A percentile compares a stretch with the other conserved stretches of the same genome.
These are phyloP conservation scores for Blennius ocellaris DNA, from an alignment of 2,113 vertebrate genomes.

Conservation along the genomic window DNA sequence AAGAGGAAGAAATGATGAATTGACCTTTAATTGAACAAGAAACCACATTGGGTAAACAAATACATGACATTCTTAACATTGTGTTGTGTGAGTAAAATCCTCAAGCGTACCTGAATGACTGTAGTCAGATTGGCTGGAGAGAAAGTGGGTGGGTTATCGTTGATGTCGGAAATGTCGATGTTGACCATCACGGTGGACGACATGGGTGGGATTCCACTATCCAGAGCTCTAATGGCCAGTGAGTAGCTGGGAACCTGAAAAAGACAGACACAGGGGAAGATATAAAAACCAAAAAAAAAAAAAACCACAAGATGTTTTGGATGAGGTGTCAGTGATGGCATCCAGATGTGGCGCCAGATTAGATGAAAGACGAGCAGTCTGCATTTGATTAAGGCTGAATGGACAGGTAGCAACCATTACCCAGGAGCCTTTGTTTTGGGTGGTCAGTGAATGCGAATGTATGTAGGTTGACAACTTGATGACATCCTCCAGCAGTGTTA, in stretches of 20 bases:
- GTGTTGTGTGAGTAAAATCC: background rate
- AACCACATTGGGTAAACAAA: background rate
- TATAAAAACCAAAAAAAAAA: background rate
- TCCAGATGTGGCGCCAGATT: too few species aligned
- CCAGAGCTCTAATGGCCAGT: slow-evolving; percentile 89
- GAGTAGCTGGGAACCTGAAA: slow-evolving; percentile 92
- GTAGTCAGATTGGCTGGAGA: slow-evolving; percentile 91
- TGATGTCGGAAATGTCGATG: slow-evolving; percentile 95
- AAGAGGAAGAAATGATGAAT: too few species aligned
- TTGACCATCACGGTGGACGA: slow-evolving; percentile 92
- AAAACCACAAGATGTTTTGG: too few species aligned
- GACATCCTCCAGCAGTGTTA: too few species aligned
- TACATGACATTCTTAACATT: background rate
- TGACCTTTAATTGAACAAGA: too few species aligned
- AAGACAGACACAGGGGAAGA: background rate
- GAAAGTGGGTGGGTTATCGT: slow-evolving; percentile 94
- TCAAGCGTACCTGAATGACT: slow-evolving; percentile 91
- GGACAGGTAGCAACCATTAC: too few species aligned
- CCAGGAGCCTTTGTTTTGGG: too few species aligned
- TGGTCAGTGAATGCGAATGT: too few species aligned
- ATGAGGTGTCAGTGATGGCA: too few species aligned
- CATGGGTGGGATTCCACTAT: slow-evolving; percentile 89
- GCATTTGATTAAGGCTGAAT: too few species aligned
- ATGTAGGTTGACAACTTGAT: too few species aligned
- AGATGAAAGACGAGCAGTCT: too few species aligned